Evolutionary conservation across 2,797 vertebrate genomes (phyloP).

Genomic region (Intellagama lesueurii): DNA sequence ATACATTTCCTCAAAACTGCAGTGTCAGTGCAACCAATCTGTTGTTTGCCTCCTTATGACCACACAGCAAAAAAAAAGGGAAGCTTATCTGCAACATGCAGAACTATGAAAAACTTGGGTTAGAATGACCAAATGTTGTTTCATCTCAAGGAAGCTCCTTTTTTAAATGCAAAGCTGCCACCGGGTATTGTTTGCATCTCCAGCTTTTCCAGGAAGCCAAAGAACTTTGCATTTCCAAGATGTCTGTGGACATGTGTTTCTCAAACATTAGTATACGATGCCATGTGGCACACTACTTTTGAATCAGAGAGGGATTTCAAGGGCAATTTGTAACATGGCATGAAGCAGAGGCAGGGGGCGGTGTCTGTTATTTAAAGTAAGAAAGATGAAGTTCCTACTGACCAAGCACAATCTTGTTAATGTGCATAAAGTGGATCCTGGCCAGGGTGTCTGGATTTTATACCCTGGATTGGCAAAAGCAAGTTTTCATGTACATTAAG

Average conservation of each 20-base stretch:
- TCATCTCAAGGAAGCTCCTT: too few species aligned
- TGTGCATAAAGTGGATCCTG: neutral
- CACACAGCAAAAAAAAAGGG: too few species aligned
- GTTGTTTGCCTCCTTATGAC: too few species aligned
- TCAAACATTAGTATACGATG: neutral
- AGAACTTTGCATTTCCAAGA: neutral
- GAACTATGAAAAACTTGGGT: too few species aligned
- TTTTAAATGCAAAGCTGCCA: too few species aligned
- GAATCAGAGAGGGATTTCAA: neutral
- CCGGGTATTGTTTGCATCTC: too few species aligned
- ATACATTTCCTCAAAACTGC: too few species aligned
- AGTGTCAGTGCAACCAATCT: too few species aligned
- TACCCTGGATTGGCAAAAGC: neutral
- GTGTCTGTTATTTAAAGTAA: neutral
- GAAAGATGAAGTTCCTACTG: neutral
- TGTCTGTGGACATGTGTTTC: neutral
- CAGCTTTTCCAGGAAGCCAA: neutral
- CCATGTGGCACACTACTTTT: neutral
- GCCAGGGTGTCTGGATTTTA: neutral
- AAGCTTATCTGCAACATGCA: too few species aligned
- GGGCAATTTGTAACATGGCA: neutral
- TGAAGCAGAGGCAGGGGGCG: neutral
- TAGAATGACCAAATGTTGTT: too few species aligned
- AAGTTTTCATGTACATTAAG: neutral
- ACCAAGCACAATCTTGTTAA: neutral